Evolutionary conservation across 1,140 invertebrate species (phyloP).

Genomic region (Saccostrea cuccullata): DNA sequence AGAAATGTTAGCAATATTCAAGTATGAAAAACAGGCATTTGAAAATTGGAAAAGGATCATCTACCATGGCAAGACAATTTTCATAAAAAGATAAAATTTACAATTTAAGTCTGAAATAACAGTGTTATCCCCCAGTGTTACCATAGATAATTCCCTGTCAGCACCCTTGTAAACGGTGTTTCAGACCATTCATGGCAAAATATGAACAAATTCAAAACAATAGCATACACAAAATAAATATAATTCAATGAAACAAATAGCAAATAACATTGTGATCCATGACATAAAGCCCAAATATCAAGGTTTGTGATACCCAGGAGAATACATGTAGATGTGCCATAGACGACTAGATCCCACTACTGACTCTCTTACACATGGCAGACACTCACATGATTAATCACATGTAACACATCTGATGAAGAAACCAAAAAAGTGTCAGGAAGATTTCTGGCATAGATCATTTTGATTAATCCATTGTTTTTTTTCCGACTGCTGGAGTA

Average conservation of each 20-base stretch:
- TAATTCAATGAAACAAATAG: constrained; percentile 27
- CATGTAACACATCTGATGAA: not conserved
- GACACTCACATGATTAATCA: not conserved
- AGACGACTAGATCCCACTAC: not conserved
- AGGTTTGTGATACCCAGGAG: not conserved
- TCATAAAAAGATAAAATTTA: too few relatives aligned
- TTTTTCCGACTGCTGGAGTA: not conserved
- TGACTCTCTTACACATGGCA: not conserved
- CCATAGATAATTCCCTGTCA: not conserved
- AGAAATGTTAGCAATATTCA: too few relatives aligned
- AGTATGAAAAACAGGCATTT: too few relatives aligned
- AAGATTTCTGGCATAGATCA: not conserved
- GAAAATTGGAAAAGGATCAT: too few relatives aligned
- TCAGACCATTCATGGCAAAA: not conserved
- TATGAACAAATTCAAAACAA: constrained; percentile 28
- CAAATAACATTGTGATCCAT: constrained; percentile 14
- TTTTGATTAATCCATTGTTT: not conserved
- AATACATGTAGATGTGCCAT: not conserved
- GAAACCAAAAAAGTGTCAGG: not conserved
- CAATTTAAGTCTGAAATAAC: too few relatives aligned
- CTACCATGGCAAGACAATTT: too few relatives aligned
- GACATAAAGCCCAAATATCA: constrained; percentile 8
- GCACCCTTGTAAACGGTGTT: not conserved
- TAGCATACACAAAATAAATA: constrained; percentile 11
- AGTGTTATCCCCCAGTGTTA: too few relatives aligned